Evolutionary conservation across 2,888 invertebrate species (phyloP).

Genomic region (Xanthorhoe designata): DNA sequence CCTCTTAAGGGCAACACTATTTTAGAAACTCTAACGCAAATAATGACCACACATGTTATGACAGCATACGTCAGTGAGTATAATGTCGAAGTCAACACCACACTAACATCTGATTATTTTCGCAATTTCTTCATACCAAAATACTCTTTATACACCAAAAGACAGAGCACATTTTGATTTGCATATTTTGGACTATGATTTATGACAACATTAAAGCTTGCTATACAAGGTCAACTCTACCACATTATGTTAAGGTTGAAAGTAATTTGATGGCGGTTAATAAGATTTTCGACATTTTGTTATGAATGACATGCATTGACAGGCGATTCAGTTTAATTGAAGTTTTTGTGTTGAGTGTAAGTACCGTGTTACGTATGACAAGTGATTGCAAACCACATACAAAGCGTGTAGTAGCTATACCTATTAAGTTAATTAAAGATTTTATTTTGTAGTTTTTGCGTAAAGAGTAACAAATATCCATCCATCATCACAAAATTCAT

Average conservation of each 20-base stretch:
- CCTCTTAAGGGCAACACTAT: background rate
- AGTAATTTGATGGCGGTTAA: constrained; percentile 33
- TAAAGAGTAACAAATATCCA: too few species aligned
- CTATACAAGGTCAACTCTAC: background rate
- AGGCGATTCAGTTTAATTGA: constrained; percentile 55
- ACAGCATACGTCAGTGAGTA: constrained; percentile 36
- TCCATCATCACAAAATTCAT: too few species aligned
- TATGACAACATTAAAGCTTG: background rate
- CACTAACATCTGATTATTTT: constrained; percentile 26
- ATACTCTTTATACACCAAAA: constrained; percentile 6
- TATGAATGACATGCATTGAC: constrained; percentile 56
- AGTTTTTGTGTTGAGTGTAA: constrained; percentile 41
- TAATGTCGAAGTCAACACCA: constrained; percentile 34
- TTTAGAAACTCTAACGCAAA: constrained; percentile 11
- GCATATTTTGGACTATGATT: constrained; percentile 11
- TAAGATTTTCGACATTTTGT: constrained; percentile 51
- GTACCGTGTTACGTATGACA: constrained; percentile 31
- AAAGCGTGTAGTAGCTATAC: background rate
- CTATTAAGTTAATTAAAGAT: background rate
- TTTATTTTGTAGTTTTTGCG: too few species aligned
- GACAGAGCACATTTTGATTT: constrained; percentile 19
- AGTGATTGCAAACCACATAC: constrained; percentile 7
- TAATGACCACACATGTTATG: constrained; percentile 42
- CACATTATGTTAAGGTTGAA: constrained; percentile 18
- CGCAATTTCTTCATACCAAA: constrained; percentile 2